Percentiles rank a stretch among this genome's conserved stretches.
These are phyloP conservation scores for Podarcis cretensis DNA, from an alignment of 2,113 vertebrate genomes.

Conservation along the genomic window DNA sequence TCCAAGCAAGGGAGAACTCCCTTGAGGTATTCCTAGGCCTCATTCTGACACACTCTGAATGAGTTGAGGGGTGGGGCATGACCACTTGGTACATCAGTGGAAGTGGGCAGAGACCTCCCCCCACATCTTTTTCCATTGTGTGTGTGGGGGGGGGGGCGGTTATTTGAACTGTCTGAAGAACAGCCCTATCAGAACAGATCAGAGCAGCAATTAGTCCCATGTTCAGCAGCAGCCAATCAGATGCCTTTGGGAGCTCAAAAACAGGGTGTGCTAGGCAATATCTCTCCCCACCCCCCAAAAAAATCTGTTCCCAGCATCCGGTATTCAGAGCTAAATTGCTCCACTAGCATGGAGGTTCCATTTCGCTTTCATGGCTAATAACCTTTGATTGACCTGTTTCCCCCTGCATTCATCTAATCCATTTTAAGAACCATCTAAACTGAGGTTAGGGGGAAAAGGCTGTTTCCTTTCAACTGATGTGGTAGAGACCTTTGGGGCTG, in stretches of 20 bases:
- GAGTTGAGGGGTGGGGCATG: background rate
- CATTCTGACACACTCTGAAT: background rate
- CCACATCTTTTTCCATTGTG: background rate
- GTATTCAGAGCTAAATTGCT: background rate
- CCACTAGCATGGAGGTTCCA: background rate
- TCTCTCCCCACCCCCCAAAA: too few relatives aligned
- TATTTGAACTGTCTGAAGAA: background rate
- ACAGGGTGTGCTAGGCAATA: background rate
- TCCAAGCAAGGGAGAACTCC: background rate
- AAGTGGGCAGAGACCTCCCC: background rate
- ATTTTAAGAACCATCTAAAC: background rate
- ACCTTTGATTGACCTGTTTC: background rate
- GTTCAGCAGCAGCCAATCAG: background rate
- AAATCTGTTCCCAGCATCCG: background rate
- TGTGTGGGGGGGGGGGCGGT: too few relatives aligned
- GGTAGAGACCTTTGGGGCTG: conserved; percentile 1
- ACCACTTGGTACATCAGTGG: background rate
- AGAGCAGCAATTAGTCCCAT: background rate
- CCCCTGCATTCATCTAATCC: background rate
- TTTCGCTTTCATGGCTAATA: background rate
- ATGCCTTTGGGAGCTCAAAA: background rate
- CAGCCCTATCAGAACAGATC: background rate
- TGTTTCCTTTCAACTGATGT: background rate
- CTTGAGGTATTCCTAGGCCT: background rate
- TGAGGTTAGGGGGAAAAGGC: background rate